Evolutionary conservation across 2,888 invertebrate species (phyloP).

Genomic region (Dexiosoma caninum): DNA sequence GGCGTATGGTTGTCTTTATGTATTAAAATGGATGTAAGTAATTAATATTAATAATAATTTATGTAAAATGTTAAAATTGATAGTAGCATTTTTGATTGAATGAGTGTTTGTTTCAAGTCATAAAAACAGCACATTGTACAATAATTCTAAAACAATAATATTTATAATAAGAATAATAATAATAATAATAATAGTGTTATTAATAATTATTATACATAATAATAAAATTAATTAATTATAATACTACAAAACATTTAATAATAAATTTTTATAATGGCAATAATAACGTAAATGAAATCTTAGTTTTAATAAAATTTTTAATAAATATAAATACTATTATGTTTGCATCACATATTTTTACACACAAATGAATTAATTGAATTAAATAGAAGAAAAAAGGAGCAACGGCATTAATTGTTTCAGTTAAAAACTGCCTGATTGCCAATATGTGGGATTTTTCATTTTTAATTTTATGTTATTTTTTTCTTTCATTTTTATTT

Average conservation of each 20-base stretch:
- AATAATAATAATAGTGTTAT: conserved; percentile 16
- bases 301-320: conserved; percentile 15
- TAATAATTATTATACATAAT: conserved; percentile 19
- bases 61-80: background rate
- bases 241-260: conserved; percentile 47
- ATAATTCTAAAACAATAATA: conserved; percentile 25
- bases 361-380: conserved; percentile 21
- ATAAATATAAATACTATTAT: conserved; percentile 35
- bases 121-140: conserved; percentile 46
- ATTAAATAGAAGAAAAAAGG: background rate
- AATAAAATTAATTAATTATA: conserved; percentile 35
- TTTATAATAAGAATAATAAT: background rate
- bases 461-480: conserved; percentile 11
- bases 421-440: conserved; percentile 16
- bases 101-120: conserved; percentile 46
- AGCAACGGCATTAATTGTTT: conserved; percentile 14
- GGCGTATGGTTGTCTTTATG: conserved; percentile 3
- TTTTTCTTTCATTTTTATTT: conserved; percentile 7
- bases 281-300: conserved; percentile 31
- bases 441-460: conserved; percentile 41
- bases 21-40: background rate
- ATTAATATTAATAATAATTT: conserved; percentile 24
- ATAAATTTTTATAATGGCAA: conserved; percentile 23
- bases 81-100: conserved; percentile 7
- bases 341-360: conserved; percentile 46